Conservation (phyloP, 2,113 vertebrate species). For the Chloropsis cyanopogon region DNA sequence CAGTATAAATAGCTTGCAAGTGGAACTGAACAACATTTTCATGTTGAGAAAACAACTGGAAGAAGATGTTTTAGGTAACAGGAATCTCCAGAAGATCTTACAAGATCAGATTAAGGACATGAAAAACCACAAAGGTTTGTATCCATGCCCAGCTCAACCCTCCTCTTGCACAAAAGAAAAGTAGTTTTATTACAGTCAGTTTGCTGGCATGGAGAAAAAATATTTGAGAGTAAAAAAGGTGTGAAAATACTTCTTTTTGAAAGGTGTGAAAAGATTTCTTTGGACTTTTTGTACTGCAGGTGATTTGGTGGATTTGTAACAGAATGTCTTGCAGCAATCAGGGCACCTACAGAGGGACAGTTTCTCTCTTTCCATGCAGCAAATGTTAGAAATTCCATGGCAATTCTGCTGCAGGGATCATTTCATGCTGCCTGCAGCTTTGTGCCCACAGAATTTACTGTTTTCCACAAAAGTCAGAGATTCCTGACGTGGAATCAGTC, state of each 20-base stretch:
- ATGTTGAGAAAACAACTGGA: constrained; percentile 87
- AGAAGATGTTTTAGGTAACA: constrained; percentile 78
- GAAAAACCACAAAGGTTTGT: constrained; percentile 82
- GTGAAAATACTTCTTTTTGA: background rate
- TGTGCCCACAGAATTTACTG: background rate
- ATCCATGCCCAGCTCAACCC: background rate
- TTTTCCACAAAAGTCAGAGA: background rate
- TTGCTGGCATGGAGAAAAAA: background rate
- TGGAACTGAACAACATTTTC: constrained; percentile 80
- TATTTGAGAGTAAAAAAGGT: background rate
- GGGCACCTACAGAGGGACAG: background rate
- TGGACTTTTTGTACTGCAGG: background rate
- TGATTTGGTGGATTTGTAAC: background rate
- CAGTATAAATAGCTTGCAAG: constrained; percentile 73
- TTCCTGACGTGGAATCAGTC: background rate
- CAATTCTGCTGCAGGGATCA: background rate
- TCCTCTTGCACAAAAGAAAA: background rate
- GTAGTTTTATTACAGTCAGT: background rate
- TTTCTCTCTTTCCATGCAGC: background rate
- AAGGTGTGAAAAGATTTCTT: background rate
- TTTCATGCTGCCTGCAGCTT: background rate
- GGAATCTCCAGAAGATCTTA: constrained; percentile 80
- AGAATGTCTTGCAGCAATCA: background rate
- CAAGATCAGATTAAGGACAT: constrained; percentile 81
- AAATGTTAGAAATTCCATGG: background rate